These are phyloP conservation scores for Lasioglossum leucozonium DNA, from an alignment of 2,888 invertebrate genomes.

Conservation along the genomic window DNA sequence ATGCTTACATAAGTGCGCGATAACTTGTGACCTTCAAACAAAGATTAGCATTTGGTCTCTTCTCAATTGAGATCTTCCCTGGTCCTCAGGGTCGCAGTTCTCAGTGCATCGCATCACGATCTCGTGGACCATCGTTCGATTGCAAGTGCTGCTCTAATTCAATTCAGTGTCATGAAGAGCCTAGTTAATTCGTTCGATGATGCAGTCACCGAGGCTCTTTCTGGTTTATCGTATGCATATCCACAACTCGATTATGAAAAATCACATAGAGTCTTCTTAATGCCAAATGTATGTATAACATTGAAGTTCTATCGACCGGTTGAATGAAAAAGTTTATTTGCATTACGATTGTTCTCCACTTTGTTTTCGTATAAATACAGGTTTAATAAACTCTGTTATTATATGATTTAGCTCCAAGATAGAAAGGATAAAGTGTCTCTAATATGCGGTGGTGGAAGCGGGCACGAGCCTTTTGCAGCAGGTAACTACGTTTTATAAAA, in stretches of 20 bases:
- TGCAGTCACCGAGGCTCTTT: slow-evolving; percentile 78
- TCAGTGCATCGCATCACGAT: slow-evolving; percentile 5
- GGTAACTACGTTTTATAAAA: slow-evolving; percentile 67
- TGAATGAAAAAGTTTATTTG: too few relatives aligned
- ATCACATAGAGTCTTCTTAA: slow-evolving; percentile 77
- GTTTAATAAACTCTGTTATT: neutral
- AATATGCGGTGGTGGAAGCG: slow-evolving; percentile 93
- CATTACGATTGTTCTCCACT: neutral
- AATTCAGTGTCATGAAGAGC: slow-evolving; percentile 66
- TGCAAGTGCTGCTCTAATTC: neutral
- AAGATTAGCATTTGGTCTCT: slow-evolving; percentile 14
- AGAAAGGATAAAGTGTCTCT: slow-evolving; percentile 84
- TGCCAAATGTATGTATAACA: slow-evolving; percentile 74
- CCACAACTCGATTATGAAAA: slow-evolving; percentile 79
- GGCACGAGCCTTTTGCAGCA: slow-evolving; percentile 90
- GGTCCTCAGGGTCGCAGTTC: neutral
- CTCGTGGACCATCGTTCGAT: too few relatives aligned
- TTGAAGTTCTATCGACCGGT: slow-evolving; percentile 3
- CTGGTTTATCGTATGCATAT: slow-evolving; percentile 76
- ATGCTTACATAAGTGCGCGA: slow-evolving; percentile 18
- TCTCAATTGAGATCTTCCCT: neutral
- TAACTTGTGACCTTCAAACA: slow-evolving; percentile 33
- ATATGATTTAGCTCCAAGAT: slow-evolving; percentile 70
- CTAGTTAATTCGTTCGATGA: slow-evolving; percentile 77
- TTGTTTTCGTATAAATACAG: neutral